Percentiles rank a stretch among this genome's conserved stretches.
Conservation (phyloP, 2,113 vertebrate species). For the Vicugna pacos region DNA sequence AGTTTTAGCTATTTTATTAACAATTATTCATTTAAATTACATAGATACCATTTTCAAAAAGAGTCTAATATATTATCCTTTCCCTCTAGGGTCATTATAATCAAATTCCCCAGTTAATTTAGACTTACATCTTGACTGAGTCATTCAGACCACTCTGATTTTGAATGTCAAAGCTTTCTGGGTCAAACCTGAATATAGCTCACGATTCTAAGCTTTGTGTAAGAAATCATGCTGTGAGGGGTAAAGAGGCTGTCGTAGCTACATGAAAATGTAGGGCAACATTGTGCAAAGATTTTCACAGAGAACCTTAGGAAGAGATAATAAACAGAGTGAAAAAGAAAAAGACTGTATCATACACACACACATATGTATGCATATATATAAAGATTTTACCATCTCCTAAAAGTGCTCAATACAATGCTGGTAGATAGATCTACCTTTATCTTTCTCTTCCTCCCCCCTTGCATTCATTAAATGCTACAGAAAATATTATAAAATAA, state of each 20-base stretch:
- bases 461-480: background rate
- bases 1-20: conserved; percentile 67
- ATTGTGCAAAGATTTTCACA: conserved; percentile 4
- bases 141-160: conserved; percentile 66
- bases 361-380: background rate
- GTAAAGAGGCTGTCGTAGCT: conserved; percentile 30
- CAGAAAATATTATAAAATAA: background rate
- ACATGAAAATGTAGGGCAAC: conserved; percentile 69
- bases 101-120: conserved; percentile 83
- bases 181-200: conserved; percentile 71
- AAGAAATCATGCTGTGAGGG: conserved; percentile 48
- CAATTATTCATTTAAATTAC: conserved; percentile 71
- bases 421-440: background rate
- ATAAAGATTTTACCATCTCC: background rate
- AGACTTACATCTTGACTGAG: conserved; percentile 72
- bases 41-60: conserved; percentile 34
- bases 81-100: conserved; percentile 79
- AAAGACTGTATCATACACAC: background rate
- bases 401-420: background rate
- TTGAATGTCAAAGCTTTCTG: conserved; percentile 82
- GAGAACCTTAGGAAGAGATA: background rate
- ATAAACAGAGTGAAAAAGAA: conserved; percentile 28
- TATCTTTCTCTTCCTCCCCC: background rate
- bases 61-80: conserved; percentile 67
- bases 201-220: conserved; percentile 53